phyloP scores from a whole-genome alignment of 2,888 invertebrate genomes.

The Brassicogethes aeneus region DNA sequence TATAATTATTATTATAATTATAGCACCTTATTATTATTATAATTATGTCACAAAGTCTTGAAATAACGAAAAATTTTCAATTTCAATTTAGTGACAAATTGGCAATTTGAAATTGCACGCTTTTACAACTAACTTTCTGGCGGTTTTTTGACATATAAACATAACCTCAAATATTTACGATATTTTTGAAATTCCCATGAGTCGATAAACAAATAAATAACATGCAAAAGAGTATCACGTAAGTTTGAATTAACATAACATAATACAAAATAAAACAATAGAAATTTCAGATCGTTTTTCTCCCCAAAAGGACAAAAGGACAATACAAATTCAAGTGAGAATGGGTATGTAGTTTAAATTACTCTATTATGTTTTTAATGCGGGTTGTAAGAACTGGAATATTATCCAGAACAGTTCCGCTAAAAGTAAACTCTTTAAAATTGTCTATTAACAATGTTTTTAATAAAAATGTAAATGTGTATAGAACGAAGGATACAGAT shows the following conservation, averaged over 20 bases:
- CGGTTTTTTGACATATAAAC: too few relatives aligned
- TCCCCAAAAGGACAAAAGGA: background rate
- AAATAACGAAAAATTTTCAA: too few relatives aligned
- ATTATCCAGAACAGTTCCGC: background rate
- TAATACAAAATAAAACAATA: background rate
- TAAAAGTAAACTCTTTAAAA: background rate
- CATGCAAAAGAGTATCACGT: conserved; percentile 2
- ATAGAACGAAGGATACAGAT: background rate
- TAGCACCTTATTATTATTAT: too few relatives aligned
- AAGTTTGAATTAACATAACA: background rate
- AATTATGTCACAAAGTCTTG: too few relatives aligned
- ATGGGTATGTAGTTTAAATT: background rate
- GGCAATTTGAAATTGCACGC: too few relatives aligned
- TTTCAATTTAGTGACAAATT: too few relatives aligned
- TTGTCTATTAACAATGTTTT: background rate
- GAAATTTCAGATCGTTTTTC: background rate
- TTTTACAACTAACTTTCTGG: too few relatives aligned
- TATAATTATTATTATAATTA: too few relatives aligned
- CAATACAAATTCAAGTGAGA: background rate
- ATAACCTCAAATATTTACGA: too few relatives aligned
- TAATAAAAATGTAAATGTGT: background rate
- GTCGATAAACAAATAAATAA: too few relatives aligned
- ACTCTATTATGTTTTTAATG: background rate
- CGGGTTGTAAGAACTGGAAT: background rate
- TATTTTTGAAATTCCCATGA: too few relatives aligned